A percentile compares a stretch with the other conserved stretches of the same genome.
Evolutionary conservation across 2,888 invertebrate species (phyloP).

Genomic region (Apamea monoglypha): DNA sequence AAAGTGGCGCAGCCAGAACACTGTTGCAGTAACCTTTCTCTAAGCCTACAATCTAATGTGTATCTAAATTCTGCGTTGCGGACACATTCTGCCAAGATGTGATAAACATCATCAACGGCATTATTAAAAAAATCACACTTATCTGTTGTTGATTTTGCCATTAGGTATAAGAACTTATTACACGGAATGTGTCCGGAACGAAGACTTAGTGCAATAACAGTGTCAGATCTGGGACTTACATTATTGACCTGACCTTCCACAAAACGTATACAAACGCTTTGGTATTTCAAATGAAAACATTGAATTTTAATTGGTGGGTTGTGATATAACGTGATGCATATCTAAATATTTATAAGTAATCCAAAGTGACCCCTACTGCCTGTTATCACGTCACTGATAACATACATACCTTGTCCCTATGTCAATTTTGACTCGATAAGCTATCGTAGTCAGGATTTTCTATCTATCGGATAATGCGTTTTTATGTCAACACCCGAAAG

Average conservation of each 20-base stretch:
- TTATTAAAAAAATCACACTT: too few relatives aligned
- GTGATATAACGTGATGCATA: constrained; percentile 16
- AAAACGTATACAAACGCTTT: constrained; percentile 13
- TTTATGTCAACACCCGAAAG: constrained; percentile 4
- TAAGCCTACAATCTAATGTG: too few relatives aligned
- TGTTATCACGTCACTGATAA: constrained; percentile 18
- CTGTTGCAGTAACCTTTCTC: too few relatives aligned
- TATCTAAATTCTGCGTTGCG: too few relatives aligned
- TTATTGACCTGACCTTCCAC: constrained; percentile 34
- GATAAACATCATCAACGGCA: too few relatives aligned
- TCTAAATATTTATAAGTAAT: constrained; percentile 32
- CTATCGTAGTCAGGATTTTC: constrained; percentile 23
- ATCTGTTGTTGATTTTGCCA: too few relatives aligned
- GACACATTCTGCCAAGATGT: too few relatives aligned
- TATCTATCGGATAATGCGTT: constrained; percentile 32
- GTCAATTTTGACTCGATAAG: constrained; percentile 43
- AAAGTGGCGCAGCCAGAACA: too few relatives aligned
- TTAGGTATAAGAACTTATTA: too few relatives aligned
- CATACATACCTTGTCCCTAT: background rate
- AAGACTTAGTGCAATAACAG: too few relatives aligned
- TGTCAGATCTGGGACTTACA: too few relatives aligned
- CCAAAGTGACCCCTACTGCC: constrained; percentile 25
- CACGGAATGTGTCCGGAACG: too few relatives aligned
- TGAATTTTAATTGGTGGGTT: constrained; percentile 14
- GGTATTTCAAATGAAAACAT: constrained; percentile 26